Base-by-base conservation (phyloP, 2,888 invertebrate species). In the Caenorhabditis sp. region DNA sequence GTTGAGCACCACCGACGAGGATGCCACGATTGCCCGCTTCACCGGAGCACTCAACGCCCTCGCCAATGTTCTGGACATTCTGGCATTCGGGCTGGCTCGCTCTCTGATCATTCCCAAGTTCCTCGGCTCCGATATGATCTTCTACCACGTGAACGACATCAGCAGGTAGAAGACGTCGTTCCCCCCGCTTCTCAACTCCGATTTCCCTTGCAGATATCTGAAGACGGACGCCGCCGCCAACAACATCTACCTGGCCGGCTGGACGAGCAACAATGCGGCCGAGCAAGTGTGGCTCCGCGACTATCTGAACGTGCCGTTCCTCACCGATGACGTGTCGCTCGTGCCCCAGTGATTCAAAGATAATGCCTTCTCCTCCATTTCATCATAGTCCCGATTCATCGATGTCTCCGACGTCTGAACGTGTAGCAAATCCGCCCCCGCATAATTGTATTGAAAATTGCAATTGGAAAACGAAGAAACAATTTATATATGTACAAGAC, bases 261-360 rank as follows among this genome's bases (percentile, higher is more conserved):
- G 77, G 77, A 72, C 71, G 37, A 62, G 50, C 17, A 77, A 77
- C 46, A 62, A 72, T 27, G 22, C 45, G 1, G 20, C 24, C 9
- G 72, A 77, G 53, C 61, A 62, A 63, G 35, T 35, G 2, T 77
- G 66, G 70, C 65, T 72, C 15, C 50, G 62, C 7, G 59, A 72
- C 22, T 66, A 56, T 22, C 15, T 77, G 30, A 62, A 72, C 15
- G 66, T 72, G 11, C 77, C 77, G 43, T 77, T 77, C 26, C 32
- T 77, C 35, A 77, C 77, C 5, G 77, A 77, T 17, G 59, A 72
- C 39, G 77, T 72, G n/a, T n/a, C n/a, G n/a, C n/a, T n/a, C n/a
- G n/a, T n/a, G n/a, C n/a, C n/a, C n/a, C n/a, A n/a, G n/a, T n/a
- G n/a, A n/a, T n/a, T n/a, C n/a, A n/a, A n/a, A n/a, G n/a, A n/a